A percentile compares a stretch with the other conserved stretches of the same genome.
Conservation (phyloP, 2,888 invertebrate genomes). For the Neoitamus cyanurus region DNA sequence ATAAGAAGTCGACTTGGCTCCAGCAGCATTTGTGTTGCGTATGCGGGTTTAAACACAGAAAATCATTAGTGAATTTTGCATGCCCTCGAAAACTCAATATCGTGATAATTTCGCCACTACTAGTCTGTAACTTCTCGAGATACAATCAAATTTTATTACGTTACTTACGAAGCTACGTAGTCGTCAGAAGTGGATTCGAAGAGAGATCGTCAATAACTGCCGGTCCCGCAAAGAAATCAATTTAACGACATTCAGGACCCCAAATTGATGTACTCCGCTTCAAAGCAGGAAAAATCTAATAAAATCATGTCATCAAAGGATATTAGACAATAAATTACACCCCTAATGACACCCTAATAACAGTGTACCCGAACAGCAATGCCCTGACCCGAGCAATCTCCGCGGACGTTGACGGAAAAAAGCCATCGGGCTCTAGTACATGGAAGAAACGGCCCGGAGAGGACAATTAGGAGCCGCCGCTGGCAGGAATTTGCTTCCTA, state of each 20-base stretch:
- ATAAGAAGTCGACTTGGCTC: too few species aligned
- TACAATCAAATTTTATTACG: too few species aligned
- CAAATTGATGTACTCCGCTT: background rate
- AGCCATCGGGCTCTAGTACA: background rate
- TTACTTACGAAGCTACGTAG: too few species aligned
- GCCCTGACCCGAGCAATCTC: background rate
- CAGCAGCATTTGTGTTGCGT: too few species aligned
- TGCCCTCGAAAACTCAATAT: too few species aligned
- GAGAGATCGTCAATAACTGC: background rate
- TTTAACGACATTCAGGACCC: background rate
- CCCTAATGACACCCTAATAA: constrained; percentile 49
- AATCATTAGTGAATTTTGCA: too few species aligned
- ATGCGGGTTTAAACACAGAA: too few species aligned
- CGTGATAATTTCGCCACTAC: too few species aligned
- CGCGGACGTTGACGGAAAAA: background rate
- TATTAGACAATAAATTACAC: constrained; percentile 48
- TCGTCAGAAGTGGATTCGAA: background rate
- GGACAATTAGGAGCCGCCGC: constrained; percentile 47
- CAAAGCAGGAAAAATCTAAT: constrained; percentile 36
- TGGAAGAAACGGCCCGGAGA: background rate
- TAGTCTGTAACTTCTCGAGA: too few species aligned
- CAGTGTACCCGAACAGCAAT: background rate
- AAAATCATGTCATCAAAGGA: constrained; percentile 50
- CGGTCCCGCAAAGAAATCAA: background rate
- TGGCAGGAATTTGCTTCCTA: constrained; percentile 23